Percentiles rank a stretch among this genome's conserved stretches.
Evolutionary conservation across 2,797 vertebrate genomes (phyloP).

Genomic region (Syngnathus rostellatus): DNA sequence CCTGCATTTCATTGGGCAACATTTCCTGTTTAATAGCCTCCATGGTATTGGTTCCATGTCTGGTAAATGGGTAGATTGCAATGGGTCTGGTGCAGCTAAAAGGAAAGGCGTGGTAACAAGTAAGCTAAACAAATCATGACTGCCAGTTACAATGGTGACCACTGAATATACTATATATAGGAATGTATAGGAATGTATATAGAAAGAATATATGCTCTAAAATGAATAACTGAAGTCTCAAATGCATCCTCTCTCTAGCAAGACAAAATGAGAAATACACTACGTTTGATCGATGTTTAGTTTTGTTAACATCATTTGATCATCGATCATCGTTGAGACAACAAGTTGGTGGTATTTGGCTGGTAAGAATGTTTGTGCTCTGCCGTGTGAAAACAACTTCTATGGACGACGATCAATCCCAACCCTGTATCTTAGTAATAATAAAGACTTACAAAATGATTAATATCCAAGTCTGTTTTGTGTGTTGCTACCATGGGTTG

Average conservation of each 20-base stretch:
- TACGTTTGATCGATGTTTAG: neutral
- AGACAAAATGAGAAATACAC: neutral
- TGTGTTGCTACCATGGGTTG: neutral
- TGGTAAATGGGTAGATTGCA: too few species aligned
- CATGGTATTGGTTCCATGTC: too few species aligned
- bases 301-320: neutral
- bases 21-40: too few species aligned
- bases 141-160: too few species aligned
- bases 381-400: neutral
- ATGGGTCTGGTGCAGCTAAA: too few species aligned
- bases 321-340: neutral
- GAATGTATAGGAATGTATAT: too few species aligned
- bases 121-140: too few species aligned
- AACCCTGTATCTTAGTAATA: neutral
- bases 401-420: neutral
- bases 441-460: neutral
- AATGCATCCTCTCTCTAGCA: neutral
- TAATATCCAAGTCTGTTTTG: neutral
- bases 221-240: neutral
- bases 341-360: neutral
- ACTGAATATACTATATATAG: too few species aligned
- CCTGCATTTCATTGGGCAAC: too few species aligned
- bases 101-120: too few species aligned
- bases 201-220: neutral
- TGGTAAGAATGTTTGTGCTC: neutral